Conservation (phyloP, 2,113 vertebrate species). For the Atractosteus spatula region DNA sequence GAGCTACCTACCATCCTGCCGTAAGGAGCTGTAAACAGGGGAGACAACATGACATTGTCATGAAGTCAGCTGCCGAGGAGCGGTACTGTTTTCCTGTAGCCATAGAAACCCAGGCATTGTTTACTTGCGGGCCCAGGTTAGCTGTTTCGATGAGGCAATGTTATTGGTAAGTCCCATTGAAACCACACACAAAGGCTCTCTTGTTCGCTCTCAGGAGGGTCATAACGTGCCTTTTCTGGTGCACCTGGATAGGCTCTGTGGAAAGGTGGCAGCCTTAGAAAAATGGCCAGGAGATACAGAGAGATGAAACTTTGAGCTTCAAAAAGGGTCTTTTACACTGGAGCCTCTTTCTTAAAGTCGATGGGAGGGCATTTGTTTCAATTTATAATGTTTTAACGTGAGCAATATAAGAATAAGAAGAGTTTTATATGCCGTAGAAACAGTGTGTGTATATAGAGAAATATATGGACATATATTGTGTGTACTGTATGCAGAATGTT, state of each 20-base stretch:
- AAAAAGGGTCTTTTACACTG: too few species aligned
- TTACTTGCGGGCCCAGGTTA: neutral
- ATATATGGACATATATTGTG: too few species aligned
- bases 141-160: constrained; percentile 6
- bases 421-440: too few species aligned
- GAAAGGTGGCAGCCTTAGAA: neutral
- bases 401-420: too few species aligned
- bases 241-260: neutral
- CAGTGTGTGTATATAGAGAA: too few species aligned
- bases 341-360: too few species aligned
- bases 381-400: too few species aligned
- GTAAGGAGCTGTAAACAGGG: constrained; percentile 28
- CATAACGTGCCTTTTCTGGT: neutral
- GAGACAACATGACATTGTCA: constrained; percentile 36
- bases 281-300: too few species aligned
- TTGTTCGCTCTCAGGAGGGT: neutral
- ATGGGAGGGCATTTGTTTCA: too few species aligned
- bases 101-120: constrained; percentile 29
- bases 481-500: too few species aligned
- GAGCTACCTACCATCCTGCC: neutral
- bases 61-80: constrained; percentile 27
- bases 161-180: neutral
- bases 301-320: too few species aligned
- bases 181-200: neutral
- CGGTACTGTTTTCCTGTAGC: constrained; percentile 47